Evolutionary conservation across 2,113 vertebrate species (phyloP).

Genomic region (Rhinoptilus africanus): DNA sequence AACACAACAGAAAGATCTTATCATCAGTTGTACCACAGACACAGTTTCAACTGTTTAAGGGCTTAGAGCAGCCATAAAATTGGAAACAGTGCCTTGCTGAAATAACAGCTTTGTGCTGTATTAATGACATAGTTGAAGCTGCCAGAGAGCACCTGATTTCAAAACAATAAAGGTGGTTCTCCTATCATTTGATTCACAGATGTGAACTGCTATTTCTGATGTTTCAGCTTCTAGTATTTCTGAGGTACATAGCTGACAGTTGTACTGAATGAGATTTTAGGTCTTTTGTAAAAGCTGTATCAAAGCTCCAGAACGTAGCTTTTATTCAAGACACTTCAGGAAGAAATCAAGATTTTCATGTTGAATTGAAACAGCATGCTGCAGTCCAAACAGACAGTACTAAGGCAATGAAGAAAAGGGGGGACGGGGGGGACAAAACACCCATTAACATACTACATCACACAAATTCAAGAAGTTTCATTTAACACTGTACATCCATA

Average conservation of each 20-base stretch:
- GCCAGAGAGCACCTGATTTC: not conserved
- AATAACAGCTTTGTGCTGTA: not conserved
- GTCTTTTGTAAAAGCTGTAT: not conserved
- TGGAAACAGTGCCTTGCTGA: not conserved
- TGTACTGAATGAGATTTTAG: not conserved
- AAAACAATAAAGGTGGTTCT: not conserved
- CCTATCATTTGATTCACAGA: not conserved
- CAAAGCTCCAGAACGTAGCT: not conserved
- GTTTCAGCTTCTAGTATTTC: not conserved
- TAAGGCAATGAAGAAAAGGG: not conserved
- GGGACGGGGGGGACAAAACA: not conserved
- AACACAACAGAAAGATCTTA: not conserved
- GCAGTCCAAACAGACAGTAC: not conserved
- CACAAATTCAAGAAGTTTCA: not conserved
- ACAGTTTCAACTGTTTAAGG: not conserved
- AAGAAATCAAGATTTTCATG: not conserved
- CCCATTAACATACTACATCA: not conserved
- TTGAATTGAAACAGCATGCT: not conserved
- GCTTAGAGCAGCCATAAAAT: not conserved
- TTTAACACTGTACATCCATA: not conserved
- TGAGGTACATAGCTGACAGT: not conserved
- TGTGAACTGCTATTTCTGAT: not conserved
- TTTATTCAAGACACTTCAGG: not conserved
- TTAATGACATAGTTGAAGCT: not conserved
- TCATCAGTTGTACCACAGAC: not conserved